These are phyloP conservation scores for Procapra przewalskii DNA, from an alignment of 2,113 vertebrate species.

Conservation along the genomic window DNA sequence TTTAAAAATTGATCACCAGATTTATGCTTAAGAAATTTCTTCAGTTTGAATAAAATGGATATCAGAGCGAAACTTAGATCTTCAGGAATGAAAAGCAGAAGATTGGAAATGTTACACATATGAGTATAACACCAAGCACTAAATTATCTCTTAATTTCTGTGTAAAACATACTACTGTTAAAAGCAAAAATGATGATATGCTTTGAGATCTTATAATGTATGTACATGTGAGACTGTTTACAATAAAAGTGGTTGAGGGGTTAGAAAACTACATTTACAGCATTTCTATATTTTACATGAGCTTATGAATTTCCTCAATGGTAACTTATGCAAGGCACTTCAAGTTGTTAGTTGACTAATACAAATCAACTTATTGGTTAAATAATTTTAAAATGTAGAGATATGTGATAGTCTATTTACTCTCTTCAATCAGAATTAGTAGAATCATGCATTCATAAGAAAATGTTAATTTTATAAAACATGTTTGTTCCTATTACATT, in stretches of 20 bases:
- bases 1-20: not conserved
- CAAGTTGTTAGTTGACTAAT: not conserved
- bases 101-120: not conserved
- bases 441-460: not conserved
- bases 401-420: not conserved
- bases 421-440: not conserved
- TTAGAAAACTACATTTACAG: not conserved
- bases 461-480: not conserved
- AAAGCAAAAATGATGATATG: not conserved
- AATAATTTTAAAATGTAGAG: not conserved
- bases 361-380: not conserved
- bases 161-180: not conserved
- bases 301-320: not conserved
- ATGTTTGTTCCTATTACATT: not conserved
- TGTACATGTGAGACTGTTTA: not conserved
- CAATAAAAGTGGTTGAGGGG: not conserved
- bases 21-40: not conserved
- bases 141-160: not conserved
- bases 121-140: not conserved
- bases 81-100: not conserved
- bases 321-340: not conserved
- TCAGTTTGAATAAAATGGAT: not conserved
- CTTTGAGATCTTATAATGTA: not conserved
- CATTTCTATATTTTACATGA: not conserved
- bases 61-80: not conserved